Evolutionary conservation across 2,113 vertebrate species (phyloP), one percentile per base, ranked within the genome.

Genomic region (Tragelaphus imberbis): DNA sequence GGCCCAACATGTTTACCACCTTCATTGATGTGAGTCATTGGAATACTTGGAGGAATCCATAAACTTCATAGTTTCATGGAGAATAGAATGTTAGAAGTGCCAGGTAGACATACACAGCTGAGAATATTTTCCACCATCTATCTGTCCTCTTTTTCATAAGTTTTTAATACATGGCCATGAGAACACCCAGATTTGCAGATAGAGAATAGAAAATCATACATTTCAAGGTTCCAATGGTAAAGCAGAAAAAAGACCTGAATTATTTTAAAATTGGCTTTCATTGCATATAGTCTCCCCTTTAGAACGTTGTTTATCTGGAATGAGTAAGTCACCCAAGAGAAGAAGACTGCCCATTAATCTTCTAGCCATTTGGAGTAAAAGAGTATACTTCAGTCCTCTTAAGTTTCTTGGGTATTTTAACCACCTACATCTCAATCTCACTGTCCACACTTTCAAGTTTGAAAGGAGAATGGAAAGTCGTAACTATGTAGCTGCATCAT

Each of bases 1-100:
- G 89, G 94, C 59, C 86, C 93, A 97, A 94, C 65, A 84, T 96
- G 82, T 95, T 97, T 87, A 71, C 97, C 59, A 91, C 94, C 95
- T 97, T 97, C 97, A 84, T 88, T 40, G 84, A 90, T 94, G 87
- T 98, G 97, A 98, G 93, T 97, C 97, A 98, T 84, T 82, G 85
- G 89, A 97, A n/a, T 40, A 82, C 61, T 97, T 94, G 84, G 79
- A 98, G 63, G 59, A 94, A 93, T 85, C 49, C 63, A 85, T 58
- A 93, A 89, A 95, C 94, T 94, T 96, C 87, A 79, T 51, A 81
- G 81, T 88, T 85, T 96, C 80, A 33, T 81, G 63, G 59, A 33
- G 96, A 97, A 94, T 4, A 95, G 36, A 91, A 40, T 55, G 47
- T 47, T 84, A 44, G 27, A 90, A 87, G 47, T 63, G 30, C 44